Base-by-base conservation (phyloP, 1,140 invertebrate species). In the Drosophila parvula region DNA sequence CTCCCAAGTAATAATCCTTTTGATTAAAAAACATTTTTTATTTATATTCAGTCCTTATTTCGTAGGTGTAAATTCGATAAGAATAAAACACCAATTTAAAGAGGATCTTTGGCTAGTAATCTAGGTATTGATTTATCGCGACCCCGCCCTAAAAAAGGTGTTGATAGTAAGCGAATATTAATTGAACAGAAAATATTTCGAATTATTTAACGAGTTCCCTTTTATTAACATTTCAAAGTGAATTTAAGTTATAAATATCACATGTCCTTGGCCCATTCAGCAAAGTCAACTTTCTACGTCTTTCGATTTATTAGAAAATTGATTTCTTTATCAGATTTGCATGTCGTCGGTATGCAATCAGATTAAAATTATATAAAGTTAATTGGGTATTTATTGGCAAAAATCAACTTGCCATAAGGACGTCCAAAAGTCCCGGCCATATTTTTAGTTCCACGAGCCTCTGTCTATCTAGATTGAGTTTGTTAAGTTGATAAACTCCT, bases 241-340 rank as follows among this genome's bases (percentile, higher is more conserved):
- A 0, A 10, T 27, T 38, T n/a, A 14, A 47, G 4, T 4, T 16
- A 2, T 10, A 32, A 50, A 50, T 14, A 8, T 0, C 18, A 11
- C 3, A 4, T 9, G 38, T 16, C 55, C 9, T 57, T 27, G 18
- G 14, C 10, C 10, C 12, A 18, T 45, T 10, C 16, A 18, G 16
- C 38, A 22, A 58, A 9, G 56, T 58, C 38, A 44, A 18, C 28
- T 44, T 44, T 27, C n/a, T 58, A 44, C n/a, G 14, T 6, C 12
- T 28, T 43, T 58, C 0, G 7, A 30, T 28, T 57, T 11, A 9
- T 43, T 57, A 16, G 11, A 9, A 55, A 14, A 14, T 16, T 1
- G 16, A 50, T 11, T 12, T 51, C n/a, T n/a, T 47, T 22, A 47
- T 65, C 16, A 62, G 32, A 12, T 58, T 58, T 32, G 11, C 11